phyloP scores from a whole-genome alignment of 2,113 vertebrate species.

The Cebidichthys violaceus region DNA sequence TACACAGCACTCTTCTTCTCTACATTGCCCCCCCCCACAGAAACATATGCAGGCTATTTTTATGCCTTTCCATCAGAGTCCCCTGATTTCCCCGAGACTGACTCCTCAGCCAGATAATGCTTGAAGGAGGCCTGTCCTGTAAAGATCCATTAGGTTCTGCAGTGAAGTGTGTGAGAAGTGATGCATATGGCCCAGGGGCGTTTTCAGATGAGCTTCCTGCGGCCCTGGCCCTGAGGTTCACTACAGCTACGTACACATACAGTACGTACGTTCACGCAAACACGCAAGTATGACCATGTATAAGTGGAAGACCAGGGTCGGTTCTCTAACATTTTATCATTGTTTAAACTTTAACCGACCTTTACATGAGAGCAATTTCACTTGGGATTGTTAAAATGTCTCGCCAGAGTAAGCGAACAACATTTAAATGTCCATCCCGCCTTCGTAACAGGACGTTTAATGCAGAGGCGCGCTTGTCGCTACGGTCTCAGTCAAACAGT shows the following conservation, averaged over 20 bases:
- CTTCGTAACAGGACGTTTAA: constrained; percentile 27
- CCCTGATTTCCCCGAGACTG: constrained; percentile 56
- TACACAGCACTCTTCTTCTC: neutral
- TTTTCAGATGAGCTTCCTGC: constrained; percentile 52
- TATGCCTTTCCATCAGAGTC: constrained; percentile 59
- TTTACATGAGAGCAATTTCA: neutral
- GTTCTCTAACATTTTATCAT: neutral
- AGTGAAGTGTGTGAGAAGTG: constrained; percentile 63
- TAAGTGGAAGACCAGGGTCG: neutral
- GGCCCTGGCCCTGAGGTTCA: constrained; percentile 22
- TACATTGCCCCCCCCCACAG: constrained; percentile 6
- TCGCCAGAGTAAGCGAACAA: constrained; percentile 7
- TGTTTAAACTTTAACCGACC: neutral
- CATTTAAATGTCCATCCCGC: constrained; percentile 23
- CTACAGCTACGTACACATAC: neutral
- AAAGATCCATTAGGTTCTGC: constrained; percentile 65
- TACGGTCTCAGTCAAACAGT: neutral
- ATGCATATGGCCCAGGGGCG: constrained; percentile 42
- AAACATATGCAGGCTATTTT: constrained; percentile 60
- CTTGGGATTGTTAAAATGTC: constrained; percentile 27
- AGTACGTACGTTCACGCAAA: neutral
- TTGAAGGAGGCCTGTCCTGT: constrained; percentile 49
- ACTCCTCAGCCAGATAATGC: constrained; percentile 57
- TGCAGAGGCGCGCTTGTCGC: neutral
- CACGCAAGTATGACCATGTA: neutral